Conservation (phyloP, 2,797 vertebrate species). For the Danio kyathit region DNA sequence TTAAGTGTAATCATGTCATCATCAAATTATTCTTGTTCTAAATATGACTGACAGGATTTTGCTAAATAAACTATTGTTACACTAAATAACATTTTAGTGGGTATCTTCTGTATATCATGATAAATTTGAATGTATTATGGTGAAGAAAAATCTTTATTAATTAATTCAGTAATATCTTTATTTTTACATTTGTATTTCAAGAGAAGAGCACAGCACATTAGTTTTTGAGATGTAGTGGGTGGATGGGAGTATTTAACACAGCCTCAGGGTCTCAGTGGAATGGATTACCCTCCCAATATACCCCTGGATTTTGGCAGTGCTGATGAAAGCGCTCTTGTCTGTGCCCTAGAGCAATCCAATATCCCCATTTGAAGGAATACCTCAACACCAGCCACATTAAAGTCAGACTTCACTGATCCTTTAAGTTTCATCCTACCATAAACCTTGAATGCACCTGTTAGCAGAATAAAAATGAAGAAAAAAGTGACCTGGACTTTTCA, state of each 20-base stretch:
- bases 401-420: slow-evolving; percentile 31
- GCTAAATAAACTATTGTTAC: too few species aligned
- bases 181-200: not conserved
- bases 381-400: slow-evolving; percentile 23
- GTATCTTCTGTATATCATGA: too few species aligned
- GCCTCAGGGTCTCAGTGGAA: slow-evolving; percentile 64
- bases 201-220: not conserved
- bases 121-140: too few species aligned
- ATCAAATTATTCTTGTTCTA: too few species aligned
- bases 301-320: slow-evolving; percentile 66
- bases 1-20: too few species aligned
- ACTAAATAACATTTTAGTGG: too few species aligned
- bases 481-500: not conserved
- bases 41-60: too few species aligned
- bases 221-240: not conserved
- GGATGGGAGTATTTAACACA: slow-evolving; percentile 53
- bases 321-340: slow-evolving; percentile 74
- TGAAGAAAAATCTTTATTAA: too few species aligned
- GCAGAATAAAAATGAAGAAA: too few species aligned
- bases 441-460: not conserved
- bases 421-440: slow-evolving; percentile 3
- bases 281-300: slow-evolving; percentile 67
- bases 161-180: too few species aligned
- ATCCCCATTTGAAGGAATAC: slow-evolving; percentile 59
- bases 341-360: slow-evolving; percentile 69